Evolutionary conservation across 2,113 vertebrate species (phyloP).

Genomic region (Clinocottus analis): DNA sequence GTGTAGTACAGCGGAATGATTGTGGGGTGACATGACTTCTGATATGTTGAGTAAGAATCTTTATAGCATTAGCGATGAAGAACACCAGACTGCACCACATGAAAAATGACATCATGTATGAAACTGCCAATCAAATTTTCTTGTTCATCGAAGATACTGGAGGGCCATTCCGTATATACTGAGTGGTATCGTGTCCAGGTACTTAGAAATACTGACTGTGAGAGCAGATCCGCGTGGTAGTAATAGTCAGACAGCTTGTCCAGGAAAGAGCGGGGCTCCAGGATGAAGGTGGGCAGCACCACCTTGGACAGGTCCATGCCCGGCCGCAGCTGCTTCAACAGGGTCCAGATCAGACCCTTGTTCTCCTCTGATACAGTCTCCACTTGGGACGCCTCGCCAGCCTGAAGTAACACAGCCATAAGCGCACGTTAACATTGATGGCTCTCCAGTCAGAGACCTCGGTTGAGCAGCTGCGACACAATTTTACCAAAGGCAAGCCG

Average conservation of each 20-base stretch:
- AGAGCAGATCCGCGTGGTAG: constrained; percentile 93
- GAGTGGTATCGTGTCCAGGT: too few relatives aligned
- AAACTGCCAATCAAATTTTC: background rate
- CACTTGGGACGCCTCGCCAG: constrained; percentile 89
- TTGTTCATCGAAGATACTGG: background rate
- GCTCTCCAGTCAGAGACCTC: background rate
- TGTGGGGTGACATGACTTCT: background rate
- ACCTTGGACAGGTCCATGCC: constrained; percentile 97
- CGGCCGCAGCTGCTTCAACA: constrained; percentile 92
- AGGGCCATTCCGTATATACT: background rate
- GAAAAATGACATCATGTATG: background rate
- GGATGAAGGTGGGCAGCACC: constrained; percentile 93
- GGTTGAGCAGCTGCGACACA: background rate
- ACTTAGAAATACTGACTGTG: constrained; percentile 85
- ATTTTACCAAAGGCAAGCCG: background rate
- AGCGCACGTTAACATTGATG: background rate
- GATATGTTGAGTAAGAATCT: background rate
- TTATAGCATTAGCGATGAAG: background rate
- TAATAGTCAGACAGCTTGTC: constrained; percentile 96
- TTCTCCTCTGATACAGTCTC: constrained; percentile 95
- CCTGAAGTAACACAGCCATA: constrained; percentile 69
- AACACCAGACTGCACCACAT: background rate
- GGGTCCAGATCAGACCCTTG: constrained; percentile 91
- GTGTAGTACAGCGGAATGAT: background rate
- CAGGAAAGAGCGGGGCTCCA: constrained; percentile 96